phyloP scores from a whole-genome alignment of 2,888 invertebrate genomes.

The Himalopsyche tibetana region DNA sequence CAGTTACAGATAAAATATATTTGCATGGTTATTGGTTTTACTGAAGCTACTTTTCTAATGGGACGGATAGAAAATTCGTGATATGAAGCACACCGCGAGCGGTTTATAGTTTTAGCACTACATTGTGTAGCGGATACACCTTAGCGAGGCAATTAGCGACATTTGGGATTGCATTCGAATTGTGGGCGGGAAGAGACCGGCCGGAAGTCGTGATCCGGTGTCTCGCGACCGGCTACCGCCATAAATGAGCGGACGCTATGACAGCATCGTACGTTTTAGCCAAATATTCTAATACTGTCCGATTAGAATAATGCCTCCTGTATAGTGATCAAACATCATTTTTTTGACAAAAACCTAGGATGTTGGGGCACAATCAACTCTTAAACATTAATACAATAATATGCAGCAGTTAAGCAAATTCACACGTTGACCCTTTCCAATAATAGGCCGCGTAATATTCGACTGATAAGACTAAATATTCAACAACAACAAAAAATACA shows the following conservation, averaged over 20 bases:
- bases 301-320: neutral
- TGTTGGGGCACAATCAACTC: neutral
- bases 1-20: too few species aligned
- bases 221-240: slow-evolving; percentile 6
- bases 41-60: too few species aligned
- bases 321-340: neutral
- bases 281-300: slow-evolving; percentile 34
- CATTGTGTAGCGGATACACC: neutral
- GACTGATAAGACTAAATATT: too few species aligned
- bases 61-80: too few species aligned
- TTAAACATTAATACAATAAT: neutral
- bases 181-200: slow-evolving; percentile 21
- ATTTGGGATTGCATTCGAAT: slow-evolving; percentile 19
- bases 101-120: neutral
- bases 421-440: neutral
- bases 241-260: slow-evolving; percentile 39
- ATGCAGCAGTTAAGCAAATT: neutral
- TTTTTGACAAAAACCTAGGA: neutral
- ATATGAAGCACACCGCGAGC: neutral
- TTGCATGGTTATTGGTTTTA: too few species aligned
- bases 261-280: slow-evolving; percentile 48
- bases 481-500: too few species aligned
- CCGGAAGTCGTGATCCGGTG: slow-evolving; percentile 50
- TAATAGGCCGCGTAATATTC: too few species aligned
- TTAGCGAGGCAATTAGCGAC: slow-evolving; percentile 18